Evolutionary conservation across 2,113 vertebrate genomes (phyloP).

Genomic region (Cyprinodon variegatus): DNA sequence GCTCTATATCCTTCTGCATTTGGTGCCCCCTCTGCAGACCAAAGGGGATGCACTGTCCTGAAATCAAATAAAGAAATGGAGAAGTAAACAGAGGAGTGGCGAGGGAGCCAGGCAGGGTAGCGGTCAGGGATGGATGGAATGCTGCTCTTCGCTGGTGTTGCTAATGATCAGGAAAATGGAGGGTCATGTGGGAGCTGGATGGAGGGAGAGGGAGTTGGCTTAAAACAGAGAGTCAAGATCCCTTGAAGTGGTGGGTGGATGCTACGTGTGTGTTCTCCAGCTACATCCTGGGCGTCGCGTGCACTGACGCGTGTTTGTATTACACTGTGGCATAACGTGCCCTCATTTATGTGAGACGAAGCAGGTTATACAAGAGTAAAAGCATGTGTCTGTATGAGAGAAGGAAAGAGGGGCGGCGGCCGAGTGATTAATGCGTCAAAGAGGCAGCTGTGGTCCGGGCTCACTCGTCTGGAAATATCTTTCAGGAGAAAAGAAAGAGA

Average conservation of each 20-base stretch:
- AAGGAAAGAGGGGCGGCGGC: constrained; percentile 55
- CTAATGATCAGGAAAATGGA: constrained; percentile 76
- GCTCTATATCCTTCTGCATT: constrained; percentile 1
- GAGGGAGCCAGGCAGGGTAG: constrained; percentile 42
- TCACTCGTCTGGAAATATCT: constrained; percentile 75
- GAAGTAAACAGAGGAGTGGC: constrained; percentile 63
- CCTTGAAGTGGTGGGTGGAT: constrained; percentile 62
- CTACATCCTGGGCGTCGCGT: constrained; percentile 16
- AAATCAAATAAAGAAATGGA: constrained; percentile 62
- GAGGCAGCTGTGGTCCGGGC: constrained; percentile 66
- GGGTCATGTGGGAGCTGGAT: constrained; percentile 67
- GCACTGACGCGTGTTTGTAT: constrained; percentile 41
- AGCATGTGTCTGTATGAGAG: constrained; percentile 10
- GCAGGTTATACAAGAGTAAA: constrained; percentile 25
- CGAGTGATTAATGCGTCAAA: constrained; percentile 76
- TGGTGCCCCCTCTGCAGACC: constrained; percentile 18
- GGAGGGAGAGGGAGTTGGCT: constrained; percentile 41
- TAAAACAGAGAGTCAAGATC: constrained; percentile 51
- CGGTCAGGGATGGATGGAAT: constrained; percentile 33
- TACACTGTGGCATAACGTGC: constrained; percentile 26
- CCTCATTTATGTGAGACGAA: constrained; percentile 39
- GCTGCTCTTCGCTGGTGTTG: constrained; percentile 49
- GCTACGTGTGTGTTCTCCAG: constrained; percentile 31
- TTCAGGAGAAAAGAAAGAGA: constrained; percentile 58
- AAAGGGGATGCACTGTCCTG: constrained; percentile 31